These are phyloP conservation scores for Lacanobia oleracea DNA, from an alignment of 2,888 invertebrate species.

Conservation along the genomic window DNA sequence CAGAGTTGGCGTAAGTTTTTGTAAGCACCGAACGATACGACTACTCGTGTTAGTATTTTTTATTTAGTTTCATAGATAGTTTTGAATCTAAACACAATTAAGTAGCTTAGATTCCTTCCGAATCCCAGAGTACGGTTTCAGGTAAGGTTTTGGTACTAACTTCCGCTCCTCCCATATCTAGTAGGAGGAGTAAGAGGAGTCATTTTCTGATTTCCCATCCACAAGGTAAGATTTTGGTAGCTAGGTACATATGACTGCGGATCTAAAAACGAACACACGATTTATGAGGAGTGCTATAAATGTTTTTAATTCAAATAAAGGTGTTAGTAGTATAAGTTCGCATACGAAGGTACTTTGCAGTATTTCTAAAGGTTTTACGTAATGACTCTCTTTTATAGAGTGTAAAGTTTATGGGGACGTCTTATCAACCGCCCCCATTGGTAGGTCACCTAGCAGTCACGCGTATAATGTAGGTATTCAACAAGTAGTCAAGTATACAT, in stretches of 20 bases:
- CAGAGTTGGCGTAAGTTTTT: constrained; percentile 10
- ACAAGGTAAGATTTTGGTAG: background rate
- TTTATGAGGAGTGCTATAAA: constrained; percentile 6
- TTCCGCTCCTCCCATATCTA: too few relatives aligned
- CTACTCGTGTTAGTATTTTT: constrained; percentile 1
- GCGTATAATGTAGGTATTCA: constrained; percentile 23
- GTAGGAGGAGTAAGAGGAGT: too few relatives aligned
- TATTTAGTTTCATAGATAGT: constrained; percentile 8
- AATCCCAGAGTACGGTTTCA: background rate
- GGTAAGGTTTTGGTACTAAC: background rate
- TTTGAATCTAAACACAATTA: background rate
- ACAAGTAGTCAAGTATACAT: constrained; percentile 19
- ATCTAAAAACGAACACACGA: constrained; percentile 16
- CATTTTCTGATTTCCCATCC: too few relatives aligned
- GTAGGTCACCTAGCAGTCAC: constrained; percentile 25
- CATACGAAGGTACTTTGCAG: background rate
- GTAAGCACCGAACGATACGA: background rate
- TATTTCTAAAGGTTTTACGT: constrained; percentile 18
- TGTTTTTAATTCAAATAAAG: constrained; percentile 1
- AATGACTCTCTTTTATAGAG: constrained; percentile 25
- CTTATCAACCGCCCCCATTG: constrained; percentile 18
- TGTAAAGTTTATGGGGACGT: constrained; percentile 43
- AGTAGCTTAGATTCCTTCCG: background rate
- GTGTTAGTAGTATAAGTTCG: background rate
- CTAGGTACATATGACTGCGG: constrained; percentile 7